These are phyloP conservation scores for Terrapene triunguis DNA, from an alignment of 2,113 vertebrate species.

Conservation along the genomic window DNA sequence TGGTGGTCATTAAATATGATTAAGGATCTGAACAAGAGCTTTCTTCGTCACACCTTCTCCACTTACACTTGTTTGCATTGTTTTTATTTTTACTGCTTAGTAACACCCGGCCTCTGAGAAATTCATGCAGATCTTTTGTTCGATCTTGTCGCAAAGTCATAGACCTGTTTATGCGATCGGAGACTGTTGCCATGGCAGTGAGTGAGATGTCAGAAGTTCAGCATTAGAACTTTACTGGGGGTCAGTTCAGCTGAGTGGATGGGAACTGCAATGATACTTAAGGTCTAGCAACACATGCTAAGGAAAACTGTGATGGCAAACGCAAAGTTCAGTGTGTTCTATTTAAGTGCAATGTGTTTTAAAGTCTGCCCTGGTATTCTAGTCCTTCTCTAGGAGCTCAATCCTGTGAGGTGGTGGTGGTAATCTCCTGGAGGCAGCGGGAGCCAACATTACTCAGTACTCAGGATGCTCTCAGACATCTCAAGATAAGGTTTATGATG, in stretches of 20 bases:
- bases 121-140: not conserved
- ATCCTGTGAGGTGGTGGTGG: not conserved
- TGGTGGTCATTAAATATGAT: not conserved
- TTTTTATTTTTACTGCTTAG: not conserved
- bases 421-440: not conserved
- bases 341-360: not conserved
- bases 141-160: fast-evolving
- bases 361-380: not conserved
- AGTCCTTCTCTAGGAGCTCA: not conserved
- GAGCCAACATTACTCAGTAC: not conserved
- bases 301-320: not conserved
- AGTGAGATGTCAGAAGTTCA: not conserved
- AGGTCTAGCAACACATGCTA: not conserved
- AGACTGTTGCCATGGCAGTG: not conserved
- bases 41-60: not conserved
- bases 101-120: not conserved
- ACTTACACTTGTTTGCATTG: not conserved
- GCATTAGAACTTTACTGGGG: not conserved
- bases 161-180: not conserved
- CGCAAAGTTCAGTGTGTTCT: not conserved
- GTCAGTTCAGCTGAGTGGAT: not conserved
- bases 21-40: not conserved
- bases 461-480: not conserved
- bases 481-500: not conserved
- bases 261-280: not conserved